Evolutionary conservation across 2,888 invertebrate species (phyloP), one percentile per base, ranked within the genome.

Genomic region (Plutella xylostella): DNA sequence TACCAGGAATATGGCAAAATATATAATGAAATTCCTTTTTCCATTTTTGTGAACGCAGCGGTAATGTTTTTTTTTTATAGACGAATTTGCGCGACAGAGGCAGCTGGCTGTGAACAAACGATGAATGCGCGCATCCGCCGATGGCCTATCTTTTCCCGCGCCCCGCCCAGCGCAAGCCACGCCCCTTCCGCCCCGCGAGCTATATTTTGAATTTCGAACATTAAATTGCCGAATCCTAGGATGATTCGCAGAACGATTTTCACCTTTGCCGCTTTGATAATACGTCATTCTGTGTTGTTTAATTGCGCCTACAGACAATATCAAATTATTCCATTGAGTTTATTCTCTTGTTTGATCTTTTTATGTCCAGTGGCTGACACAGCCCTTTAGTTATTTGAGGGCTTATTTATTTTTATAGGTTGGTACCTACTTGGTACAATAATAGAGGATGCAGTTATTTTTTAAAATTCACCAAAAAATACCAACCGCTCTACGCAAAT

Each of bases 131-230:
- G 43, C 46, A 46, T 46, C 46, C 46, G 31, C 42, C n/a, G 19
- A 57, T 61, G 63, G 68, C 68, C 68, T 72, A 73, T 80, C 79
- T 79, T 74, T 69, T 76, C 70, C 67, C 68, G 64, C 64, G 74
- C 63, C 61, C 74, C 78, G 78, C 78, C 79, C 65, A 70, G 63
- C 57, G 55, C 53, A 48, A 44, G 56, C 63, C 78, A 78, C 82
- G 82, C 82, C 82, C 62, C 70, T 72, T 74, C 76, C 75, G 71
- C 57, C 62, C 65, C 63, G 60, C 61, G 56, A 63, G 66, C 61
- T 61, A 61, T 70, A 70, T 69, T 68, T 42, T 21, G 67, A 68
- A 74, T 57, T 68, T 67, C 66, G 65, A 68, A 72, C 61, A 61
- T 60, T 65, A n/a, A n/a, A n/a, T n/a, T n/a, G n/a, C n/a, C n/a